Percentiles rank a stretch among this genome's conserved stretches.
These are phyloP conservation scores for Aleiodes leptofemur DNA, from an alignment of 2,888 invertebrate species.

Conservation along the genomic window DNA sequence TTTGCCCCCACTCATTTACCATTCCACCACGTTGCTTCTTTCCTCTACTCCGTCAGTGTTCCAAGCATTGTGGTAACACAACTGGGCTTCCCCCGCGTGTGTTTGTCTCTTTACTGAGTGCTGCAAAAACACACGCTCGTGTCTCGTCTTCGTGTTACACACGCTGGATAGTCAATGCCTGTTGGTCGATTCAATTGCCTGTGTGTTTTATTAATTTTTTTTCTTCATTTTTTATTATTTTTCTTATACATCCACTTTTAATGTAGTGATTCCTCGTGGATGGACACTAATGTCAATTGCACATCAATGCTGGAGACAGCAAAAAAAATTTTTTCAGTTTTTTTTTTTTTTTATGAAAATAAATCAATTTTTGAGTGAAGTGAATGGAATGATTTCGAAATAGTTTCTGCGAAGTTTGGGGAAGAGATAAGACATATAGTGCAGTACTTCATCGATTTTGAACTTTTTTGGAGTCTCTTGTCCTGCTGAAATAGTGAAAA, in stretches of 20 bases:
- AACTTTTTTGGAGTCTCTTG: no score
- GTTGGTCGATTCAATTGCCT: conserved; percentile 54
- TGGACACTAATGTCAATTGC: conserved; percentile 7
- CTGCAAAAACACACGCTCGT: conserved; percentile 43
- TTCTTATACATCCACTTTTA: not conserved
- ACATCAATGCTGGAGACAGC: not conserved
- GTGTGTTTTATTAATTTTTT: conserved; percentile 38
- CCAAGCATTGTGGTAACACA: conserved; percentile 20
- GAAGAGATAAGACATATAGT: no score
- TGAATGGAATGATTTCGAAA: not conserved
- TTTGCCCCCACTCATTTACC: conserved; percentile 4
- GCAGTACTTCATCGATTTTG: no score
- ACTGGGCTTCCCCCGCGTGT: conserved; percentile 19
- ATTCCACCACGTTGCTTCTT: conserved; percentile 26
- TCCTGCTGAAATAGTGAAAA: no score
- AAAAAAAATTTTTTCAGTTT: no score
- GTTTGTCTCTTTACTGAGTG: conserved; percentile 8
- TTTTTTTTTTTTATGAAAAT: not conserved
- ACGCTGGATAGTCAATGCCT: conserved; percentile 59
- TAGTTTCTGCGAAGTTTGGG: not conserved
- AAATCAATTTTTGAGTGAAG: conserved; percentile 15
- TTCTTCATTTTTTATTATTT: conserved; percentile 23
- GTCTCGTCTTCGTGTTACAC: conserved; percentile 51
- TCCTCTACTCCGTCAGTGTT: conserved; percentile 29
- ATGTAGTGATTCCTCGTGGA: not conserved